A percentile compares a stretch with the other conserved stretches of the same genome.
phyloP scores from a whole-genome alignment of 2,888 invertebrate species.

The Clostera curtula region DNA sequence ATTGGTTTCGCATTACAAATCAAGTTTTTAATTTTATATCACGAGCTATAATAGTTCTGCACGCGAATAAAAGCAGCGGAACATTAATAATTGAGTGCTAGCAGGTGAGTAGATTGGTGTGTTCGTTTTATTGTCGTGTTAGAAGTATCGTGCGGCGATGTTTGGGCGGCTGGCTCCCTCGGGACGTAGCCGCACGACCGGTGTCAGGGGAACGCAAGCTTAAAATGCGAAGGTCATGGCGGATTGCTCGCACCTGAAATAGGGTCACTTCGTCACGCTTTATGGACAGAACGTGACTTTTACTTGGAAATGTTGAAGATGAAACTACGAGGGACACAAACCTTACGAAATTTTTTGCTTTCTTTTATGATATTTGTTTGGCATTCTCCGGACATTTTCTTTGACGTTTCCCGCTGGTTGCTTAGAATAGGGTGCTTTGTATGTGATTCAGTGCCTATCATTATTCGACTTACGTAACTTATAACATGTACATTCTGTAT shows the following conservation, averaged over 20 bases:
- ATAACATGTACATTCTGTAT: constrained; percentile 1
- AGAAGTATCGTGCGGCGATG: constrained; percentile 48
- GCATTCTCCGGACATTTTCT: constrained; percentile 17
- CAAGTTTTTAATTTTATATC: constrained; percentile 31
- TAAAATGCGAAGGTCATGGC: constrained; percentile 63
- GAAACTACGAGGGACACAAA: constrained; percentile 15
- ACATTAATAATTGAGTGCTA: constrained; percentile 40
- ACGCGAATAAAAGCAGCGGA: constrained; percentile 29
- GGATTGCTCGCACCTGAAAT: constrained; percentile 60
- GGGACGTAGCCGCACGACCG: constrained; percentile 49
- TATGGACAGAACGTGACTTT: constrained; percentile 56
- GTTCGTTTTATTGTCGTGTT: constrained; percentile 46
- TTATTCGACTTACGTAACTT: constrained; percentile 9
- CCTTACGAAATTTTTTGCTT: constrained; percentile 17
- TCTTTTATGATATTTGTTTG: constrained; percentile 30
- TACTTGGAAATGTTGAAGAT: constrained; percentile 45
- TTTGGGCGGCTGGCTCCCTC: constrained; percentile 48
- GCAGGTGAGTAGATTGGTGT: constrained; percentile 30
- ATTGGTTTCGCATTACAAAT: constrained; percentile 37
- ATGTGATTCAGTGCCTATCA: constrained; percentile 4
- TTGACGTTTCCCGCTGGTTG: constrained; percentile 11
- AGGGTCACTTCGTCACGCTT: constrained; percentile 56
- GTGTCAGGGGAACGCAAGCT: constrained; percentile 42
- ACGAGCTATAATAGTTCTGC: constrained; percentile 21
- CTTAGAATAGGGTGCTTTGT: constrained; percentile 11